phyloP scores from a whole-genome alignment of 2,888 invertebrate genomes.

The Archips crataeganus region DNA sequence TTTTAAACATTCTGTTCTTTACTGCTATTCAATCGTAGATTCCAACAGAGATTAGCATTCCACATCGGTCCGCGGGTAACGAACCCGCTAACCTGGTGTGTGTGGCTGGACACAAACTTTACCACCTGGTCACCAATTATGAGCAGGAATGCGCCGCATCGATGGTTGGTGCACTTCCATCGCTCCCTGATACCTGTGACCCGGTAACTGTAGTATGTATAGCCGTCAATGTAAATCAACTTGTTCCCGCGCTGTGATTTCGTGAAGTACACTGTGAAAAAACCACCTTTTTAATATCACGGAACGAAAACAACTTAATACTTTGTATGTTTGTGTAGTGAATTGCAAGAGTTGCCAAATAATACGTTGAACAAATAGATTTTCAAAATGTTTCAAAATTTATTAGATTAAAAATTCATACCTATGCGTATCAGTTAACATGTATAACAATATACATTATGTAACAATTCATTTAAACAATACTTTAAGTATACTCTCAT shows the following conservation, averaged over 20 bases:
- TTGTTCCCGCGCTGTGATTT: slow-evolving; percentile 41
- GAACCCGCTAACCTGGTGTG: slow-evolving; percentile 4
- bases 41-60: slow-evolving; percentile 16
- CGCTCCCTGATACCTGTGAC: slow-evolving; percentile 28
- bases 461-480: too few relatives aligned
- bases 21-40: background rate
- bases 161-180: slow-evolving; percentile 38
- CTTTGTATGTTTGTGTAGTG: too few relatives aligned
- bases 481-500: too few relatives aligned
- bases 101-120: slow-evolving; percentile 30
- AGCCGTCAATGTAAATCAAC: slow-evolving; percentile 38
- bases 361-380: too few relatives aligned
- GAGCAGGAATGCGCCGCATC: slow-evolving; percentile 24
- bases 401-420: too few relatives aligned
- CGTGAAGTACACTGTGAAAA: slow-evolving; percentile 24
- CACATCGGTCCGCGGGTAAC: background rate
- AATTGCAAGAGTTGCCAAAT: too few relatives aligned
- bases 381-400: too few relatives aligned
- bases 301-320: background rate
- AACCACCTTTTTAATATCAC: background rate
- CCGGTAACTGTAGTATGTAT: slow-evolving; percentile 40
- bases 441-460: too few relatives aligned
- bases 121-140: slow-evolving; percentile 17
- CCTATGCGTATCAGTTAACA: too few relatives aligned
- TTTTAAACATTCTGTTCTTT: background rate